Conservation (phyloP, 2,797 vertebrate species). For the Leptatherina wallacei region DNA sequence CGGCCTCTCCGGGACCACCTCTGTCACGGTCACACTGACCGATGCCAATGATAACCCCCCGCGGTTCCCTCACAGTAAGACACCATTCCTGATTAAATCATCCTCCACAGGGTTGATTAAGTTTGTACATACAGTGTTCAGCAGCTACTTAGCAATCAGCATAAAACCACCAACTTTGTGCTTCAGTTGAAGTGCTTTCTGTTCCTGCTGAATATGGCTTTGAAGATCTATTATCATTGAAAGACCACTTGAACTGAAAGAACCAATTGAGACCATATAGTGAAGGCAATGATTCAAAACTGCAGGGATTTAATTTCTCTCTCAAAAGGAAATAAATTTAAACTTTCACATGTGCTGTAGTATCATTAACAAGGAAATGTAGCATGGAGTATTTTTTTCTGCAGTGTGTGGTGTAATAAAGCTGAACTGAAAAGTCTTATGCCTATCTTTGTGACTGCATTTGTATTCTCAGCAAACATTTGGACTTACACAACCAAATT, state of each 20-base stretch:
- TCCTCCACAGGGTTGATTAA: conserved; percentile 17
- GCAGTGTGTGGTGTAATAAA: not conserved
- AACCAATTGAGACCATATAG: conserved; percentile 21
- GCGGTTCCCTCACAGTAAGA: conserved; percentile 92
- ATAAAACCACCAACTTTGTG: conserved; percentile 10
- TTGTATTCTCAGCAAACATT: conserved; percentile 43
- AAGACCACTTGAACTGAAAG: conserved; percentile 45
- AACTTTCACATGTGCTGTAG: conserved; percentile 12
- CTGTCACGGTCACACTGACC: conserved; percentile 93
- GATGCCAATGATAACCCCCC: conserved; percentile 98
- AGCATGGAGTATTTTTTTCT: not conserved
- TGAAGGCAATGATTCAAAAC: conserved; percentile 12
- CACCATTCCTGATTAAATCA: conserved; percentile 2
- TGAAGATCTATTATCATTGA: conserved; percentile 30
- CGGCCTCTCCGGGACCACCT: conserved; percentile 94
- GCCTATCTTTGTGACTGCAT: conserved; percentile 7
- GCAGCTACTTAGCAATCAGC: conserved; percentile 47
- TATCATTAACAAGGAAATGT: not conserved
- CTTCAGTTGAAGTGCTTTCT: conserved; percentile 6
- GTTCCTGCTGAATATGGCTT: conserved; percentile 14
- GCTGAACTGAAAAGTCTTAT: conserved; percentile 10
- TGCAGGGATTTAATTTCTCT: not conserved
- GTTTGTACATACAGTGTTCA: conserved; percentile 14
- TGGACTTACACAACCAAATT: conserved; percentile 40
- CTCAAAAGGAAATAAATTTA: conserved; percentile 6